Evolutionary conservation across 2,888 invertebrate species (phyloP).

Genomic region (Trisateles emortualis): DNA sequence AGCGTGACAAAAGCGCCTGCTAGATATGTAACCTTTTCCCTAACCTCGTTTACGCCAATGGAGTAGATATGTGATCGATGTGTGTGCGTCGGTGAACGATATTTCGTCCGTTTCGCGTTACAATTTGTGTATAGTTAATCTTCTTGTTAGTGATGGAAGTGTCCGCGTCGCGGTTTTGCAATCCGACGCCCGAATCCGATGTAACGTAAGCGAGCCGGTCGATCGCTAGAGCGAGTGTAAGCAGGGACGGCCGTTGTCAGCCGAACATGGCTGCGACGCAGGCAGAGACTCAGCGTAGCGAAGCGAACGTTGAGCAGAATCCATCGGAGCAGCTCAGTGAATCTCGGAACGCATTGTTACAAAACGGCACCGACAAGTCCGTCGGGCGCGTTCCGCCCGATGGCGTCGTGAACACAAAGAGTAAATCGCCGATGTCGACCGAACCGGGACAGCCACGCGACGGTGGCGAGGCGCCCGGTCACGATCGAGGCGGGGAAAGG

Average conservation of each 20-base stretch:
- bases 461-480: slow-evolving; percentile 88
- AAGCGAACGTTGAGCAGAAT: slow-evolving; percentile 90
- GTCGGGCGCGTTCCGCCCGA: slow-evolving; percentile 89
- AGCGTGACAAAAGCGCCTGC: slow-evolving; percentile 86
- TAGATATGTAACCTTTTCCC: slow-evolving; percentile 91
- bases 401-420: slow-evolving; percentile 89
- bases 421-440: slow-evolving; percentile 89
- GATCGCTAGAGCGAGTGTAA: slow-evolving; percentile 88
- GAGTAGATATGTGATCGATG: slow-evolving; percentile 92
- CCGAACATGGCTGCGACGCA: slow-evolving; percentile 95
- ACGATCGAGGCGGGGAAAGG: slow-evolving; percentile 82
- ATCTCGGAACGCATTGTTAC: slow-evolving; percentile 89
- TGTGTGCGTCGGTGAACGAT: slow-evolving; percentile 91
- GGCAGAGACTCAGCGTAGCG: slow-evolving; percentile 94
- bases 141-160: slow-evolving; percentile 85
- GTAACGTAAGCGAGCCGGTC: slow-evolving; percentile 87
- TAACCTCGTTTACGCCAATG: slow-evolving; percentile 93
- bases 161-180: slow-evolving; percentile 85
- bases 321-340: slow-evolving; percentile 89
- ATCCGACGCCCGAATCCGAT: slow-evolving; percentile 86
- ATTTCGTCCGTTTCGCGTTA: slow-evolving; percentile 84
- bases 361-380: slow-evolving; percentile 93
- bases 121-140: slow-evolving; percentile 76
- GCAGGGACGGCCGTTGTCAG: slow-evolving; percentile 85
- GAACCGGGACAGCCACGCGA: slow-evolving; percentile 92